Percentiles rank a stretch among this genome's conserved stretches.
Evolutionary conservation across 1,140 invertebrate genomes (phyloP).

Genomic region (Sycobia sp.): DNA sequence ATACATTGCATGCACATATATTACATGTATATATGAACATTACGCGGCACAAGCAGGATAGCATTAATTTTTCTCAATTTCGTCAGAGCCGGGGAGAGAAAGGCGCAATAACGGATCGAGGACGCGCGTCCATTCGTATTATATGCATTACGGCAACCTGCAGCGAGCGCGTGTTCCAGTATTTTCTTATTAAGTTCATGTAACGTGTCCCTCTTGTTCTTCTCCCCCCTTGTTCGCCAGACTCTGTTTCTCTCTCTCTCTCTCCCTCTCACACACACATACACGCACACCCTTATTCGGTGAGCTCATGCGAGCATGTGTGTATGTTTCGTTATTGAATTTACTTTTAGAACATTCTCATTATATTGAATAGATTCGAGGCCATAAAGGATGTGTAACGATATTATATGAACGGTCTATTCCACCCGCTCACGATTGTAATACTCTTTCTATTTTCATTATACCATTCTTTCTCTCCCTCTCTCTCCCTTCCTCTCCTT

Average conservation of each 20-base stretch:
- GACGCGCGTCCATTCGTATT: not conserved
- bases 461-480: not conserved
- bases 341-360: constrained; percentile 20
- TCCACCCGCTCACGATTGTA: not conserved
- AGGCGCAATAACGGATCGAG: constrained; percentile 1
- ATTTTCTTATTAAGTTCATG: constrained; percentile 31
- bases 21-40: too few relatives aligned
- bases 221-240: too few relatives aligned
- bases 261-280: too few relatives aligned
- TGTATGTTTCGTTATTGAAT: constrained; percentile 19
- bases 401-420: not conserved
- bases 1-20: too few relatives aligned
- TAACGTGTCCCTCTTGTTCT: constrained; percentile 2
- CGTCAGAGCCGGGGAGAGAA: not conserved
- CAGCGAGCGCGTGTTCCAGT: too few relatives aligned
- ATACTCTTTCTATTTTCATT: constrained; percentile 16
- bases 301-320: too few relatives aligned
- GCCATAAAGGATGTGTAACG: constrained; percentile 1
- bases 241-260: too few relatives aligned
- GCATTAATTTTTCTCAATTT: constrained; percentile 33
- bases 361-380: not conserved
- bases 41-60: too few relatives aligned
- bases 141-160: too few relatives aligned
- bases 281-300: too few relatives aligned
- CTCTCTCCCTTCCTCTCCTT: not conserved